Evolutionary conservation across 2,888 invertebrate genomes (phyloP).

Genomic region (Melinopterus prodromus): DNA sequence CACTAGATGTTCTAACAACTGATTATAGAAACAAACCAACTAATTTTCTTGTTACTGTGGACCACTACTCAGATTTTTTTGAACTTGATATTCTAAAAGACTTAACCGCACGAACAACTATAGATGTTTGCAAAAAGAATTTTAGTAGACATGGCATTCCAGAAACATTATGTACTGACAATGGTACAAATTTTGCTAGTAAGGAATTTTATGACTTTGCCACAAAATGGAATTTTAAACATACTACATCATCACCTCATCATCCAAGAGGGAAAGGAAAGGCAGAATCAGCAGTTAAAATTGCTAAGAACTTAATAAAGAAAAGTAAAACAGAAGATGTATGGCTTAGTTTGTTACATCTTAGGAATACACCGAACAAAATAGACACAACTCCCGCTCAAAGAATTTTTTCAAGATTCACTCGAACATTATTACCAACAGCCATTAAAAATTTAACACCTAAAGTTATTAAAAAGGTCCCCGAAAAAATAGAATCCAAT

Average conservation of each 20-base stretch:
- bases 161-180: slow-evolving; percentile 15
- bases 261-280: slow-evolving; percentile 38
- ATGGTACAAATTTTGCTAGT: slow-evolving; percentile 14
- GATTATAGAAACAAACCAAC: too few species aligned
- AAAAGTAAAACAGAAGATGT: slow-evolving; percentile 7
- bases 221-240: slow-evolving; percentile 36
- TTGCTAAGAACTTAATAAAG: background rate
- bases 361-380: slow-evolving; percentile 13
- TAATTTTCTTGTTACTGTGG: too few species aligned
- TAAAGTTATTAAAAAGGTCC: background rate
- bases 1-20: too few species aligned
- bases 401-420: background rate
- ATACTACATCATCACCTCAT: slow-evolving; percentile 42
- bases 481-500: background rate
- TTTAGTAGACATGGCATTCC: slow-evolving; percentile 25
- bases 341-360: background rate
- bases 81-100: too few species aligned
- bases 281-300: slow-evolving; percentile 36
- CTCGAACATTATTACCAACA: background rate
- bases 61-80: too few species aligned
- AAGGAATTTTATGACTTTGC: slow-evolving; percentile 12
- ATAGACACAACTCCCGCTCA: background rate
- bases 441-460: slow-evolving; percentile 10
- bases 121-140: background rate
- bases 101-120: too few species aligned